Evolutionary conservation across 2,888 invertebrate genomes (phyloP).

Genomic region (Cryptocheilus praepositus): DNA sequence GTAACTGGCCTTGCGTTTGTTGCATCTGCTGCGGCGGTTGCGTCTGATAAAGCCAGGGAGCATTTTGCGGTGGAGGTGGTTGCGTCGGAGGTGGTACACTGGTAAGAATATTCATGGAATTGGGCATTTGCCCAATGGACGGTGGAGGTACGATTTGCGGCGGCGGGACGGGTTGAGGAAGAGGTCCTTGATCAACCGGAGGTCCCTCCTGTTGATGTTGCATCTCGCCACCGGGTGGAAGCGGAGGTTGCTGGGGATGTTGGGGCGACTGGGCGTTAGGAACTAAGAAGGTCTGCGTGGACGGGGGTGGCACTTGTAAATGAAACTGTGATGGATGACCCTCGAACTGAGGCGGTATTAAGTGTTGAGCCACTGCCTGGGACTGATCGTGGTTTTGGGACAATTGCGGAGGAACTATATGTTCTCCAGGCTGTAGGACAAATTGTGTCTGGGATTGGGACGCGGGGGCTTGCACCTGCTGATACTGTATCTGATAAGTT

Average conservation of each 20-base stretch:
- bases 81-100: conserved; percentile 71
- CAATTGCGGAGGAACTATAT: conserved; percentile 61
- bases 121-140: conserved; percentile 63
- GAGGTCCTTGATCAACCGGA: conserved; percentile 76
- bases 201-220: conserved; percentile 73
- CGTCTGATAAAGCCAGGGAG: conserved; percentile 70
- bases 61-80: conserved; percentile 66
- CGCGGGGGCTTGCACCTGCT: conserved; percentile 64
- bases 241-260: conserved; percentile 70
- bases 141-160: conserved; percentile 73
- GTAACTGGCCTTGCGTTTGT: conserved; percentile 65
- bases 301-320: conserved; percentile 66
- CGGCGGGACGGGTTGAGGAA: conserved; percentile 73
- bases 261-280: conserved; percentile 63
- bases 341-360: conserved; percentile 66
- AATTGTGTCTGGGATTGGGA: conserved; percentile 69
- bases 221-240: conserved; percentile 75
- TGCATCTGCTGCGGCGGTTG: conserved; percentile 63
- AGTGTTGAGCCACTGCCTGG: conserved; percentile 58
- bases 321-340: conserved; percentile 66
- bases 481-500: conserved; percentile 72
- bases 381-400: conserved; percentile 67
- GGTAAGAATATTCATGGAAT: conserved; percentile 69
- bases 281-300: conserved; percentile 65
- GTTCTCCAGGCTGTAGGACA: conserved; percentile 68